Evolutionary conservation across 2,113 vertebrate species (phyloP), one percentile per base, ranked within the genome.

Genomic region (Xerus inauris): DNA sequence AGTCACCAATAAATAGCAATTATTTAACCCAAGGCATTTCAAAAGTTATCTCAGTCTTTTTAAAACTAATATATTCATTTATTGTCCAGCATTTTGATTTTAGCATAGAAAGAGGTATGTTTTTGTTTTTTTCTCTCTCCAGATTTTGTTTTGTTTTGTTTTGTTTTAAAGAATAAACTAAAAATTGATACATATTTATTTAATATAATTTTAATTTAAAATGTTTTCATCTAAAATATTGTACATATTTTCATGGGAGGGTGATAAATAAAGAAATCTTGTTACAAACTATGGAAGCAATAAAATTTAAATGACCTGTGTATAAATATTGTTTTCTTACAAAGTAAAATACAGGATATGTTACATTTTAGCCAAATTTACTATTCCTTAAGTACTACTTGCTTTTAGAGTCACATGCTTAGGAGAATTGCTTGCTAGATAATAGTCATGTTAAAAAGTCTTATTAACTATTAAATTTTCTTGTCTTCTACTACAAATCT

Each of bases 401-500:
- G 65, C 19, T 94, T 88, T 97, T 79, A 92, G 24, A 67, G 6
- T 13, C 10, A 62, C 62, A 14, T 88, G 92, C 82, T 69, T 95
- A 76, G 38, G 12, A 94, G 54, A 93, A 87, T 47, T 85, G 62
- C 40, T 95, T 97, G 42, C 28, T 80, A 85, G 83, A 62, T 96
- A 32, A 28, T 49, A 64, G 10, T 42, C 81, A 26, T 51, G 42
- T 87, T 91, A 93, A 94, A 2, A 87, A 42, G 1, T 35, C 32
- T 6, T 84, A 94, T 47, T 95, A 85, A 65, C 87, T 96, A 88
- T 26, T 64, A 13, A 12, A 77, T 38, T 96, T 95, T 88, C 47
- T 38, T 54, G 17, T 65, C 26, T 0, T 40, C 71, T 73, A 91
- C 86, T 90, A 62, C 51, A 79, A n/a, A 5, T 0, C 35, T 82